Evolutionary conservation across 2,113 vertebrate genomes (phyloP).

Genomic region (Tapirus terrestris): DNA sequence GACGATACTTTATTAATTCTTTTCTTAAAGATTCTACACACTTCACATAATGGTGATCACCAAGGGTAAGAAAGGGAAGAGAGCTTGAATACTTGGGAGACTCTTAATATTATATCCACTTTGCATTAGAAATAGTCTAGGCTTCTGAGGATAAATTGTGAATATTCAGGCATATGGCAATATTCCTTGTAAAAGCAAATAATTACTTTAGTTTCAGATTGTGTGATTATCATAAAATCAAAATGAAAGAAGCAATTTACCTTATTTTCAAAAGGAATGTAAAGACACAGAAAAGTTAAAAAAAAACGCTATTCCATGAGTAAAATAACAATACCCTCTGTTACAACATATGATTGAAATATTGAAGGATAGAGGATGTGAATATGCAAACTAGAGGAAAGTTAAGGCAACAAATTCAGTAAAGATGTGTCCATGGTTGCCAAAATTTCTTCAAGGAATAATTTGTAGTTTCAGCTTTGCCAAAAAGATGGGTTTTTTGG

Average conservation of each 20-base stretch:
- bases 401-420: not conserved
- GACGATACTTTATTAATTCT: not conserved
- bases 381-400: not conserved
- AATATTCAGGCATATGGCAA: not conserved
- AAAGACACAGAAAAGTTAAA: not conserved
- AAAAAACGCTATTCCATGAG: not conserved
- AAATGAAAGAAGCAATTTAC: not conserved
- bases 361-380: not conserved
- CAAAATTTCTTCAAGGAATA: not conserved
- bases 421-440: not conserved
- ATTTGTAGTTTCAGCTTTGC: not conserved
- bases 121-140: not conserved
- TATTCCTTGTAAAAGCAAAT: not conserved
- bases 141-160: not conserved
- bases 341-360: not conserved
- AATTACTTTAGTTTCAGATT: not conserved
- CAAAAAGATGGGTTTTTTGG: not conserved
- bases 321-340: not conserved
- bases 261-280: not conserved
- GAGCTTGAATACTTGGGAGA: not conserved
- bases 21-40: not conserved
- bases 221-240: not conserved
- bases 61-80: not conserved
- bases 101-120: not conserved
- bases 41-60: not conserved